A percentile compares a stretch with the other conserved stretches of the same genome.
Conservation (phyloP, 1,140 invertebrate genomes). For the Pissodes strobi region DNA sequence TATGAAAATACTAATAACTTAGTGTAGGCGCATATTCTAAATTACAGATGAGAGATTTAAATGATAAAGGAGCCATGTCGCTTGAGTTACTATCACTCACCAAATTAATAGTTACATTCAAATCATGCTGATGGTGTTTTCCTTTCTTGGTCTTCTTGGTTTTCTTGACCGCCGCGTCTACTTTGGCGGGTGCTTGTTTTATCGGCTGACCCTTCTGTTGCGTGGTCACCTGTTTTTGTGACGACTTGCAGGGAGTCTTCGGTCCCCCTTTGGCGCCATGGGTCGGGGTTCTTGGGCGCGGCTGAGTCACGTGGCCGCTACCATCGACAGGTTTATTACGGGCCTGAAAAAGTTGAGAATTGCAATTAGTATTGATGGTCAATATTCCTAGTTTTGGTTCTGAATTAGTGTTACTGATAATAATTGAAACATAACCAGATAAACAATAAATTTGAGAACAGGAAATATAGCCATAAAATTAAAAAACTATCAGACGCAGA, state of each 20-base stretch:
- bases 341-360: slow-evolving; percentile 63
- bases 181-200: slow-evolving; percentile 61
- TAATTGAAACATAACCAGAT: too few species aligned
- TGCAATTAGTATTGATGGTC: too few species aligned
- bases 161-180: slow-evolving; percentile 65
- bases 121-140: slow-evolving; percentile 78
- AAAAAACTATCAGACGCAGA: too few species aligned
- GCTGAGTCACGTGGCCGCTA: slow-evolving; percentile 66
- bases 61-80: too few species aligned
- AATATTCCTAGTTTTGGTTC: too few species aligned
- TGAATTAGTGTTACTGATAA: too few species aligned
- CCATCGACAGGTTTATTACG: slow-evolving; percentile 81
- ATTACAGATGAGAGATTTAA: too few species aligned
- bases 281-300: slow-evolving; percentile 62
- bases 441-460: too few species aligned
- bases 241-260: slow-evolving; percentile 64
- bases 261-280: slow-evolving; percentile 63
- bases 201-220: slow-evolving; percentile 59
- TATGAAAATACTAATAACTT: too few species aligned
- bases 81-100: too few species aligned
- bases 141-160: slow-evolving; percentile 77
- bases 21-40: too few species aligned
- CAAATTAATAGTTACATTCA: slow-evolving; percentile 80
- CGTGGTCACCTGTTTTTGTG: slow-evolving; percentile 58
- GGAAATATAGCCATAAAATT: too few species aligned